Percentiles rank a stretch among this genome's conserved stretches.
Evolutionary conservation across 2,888 invertebrate genomes (phyloP).

Genomic region (Thereva nobilitata): DNA sequence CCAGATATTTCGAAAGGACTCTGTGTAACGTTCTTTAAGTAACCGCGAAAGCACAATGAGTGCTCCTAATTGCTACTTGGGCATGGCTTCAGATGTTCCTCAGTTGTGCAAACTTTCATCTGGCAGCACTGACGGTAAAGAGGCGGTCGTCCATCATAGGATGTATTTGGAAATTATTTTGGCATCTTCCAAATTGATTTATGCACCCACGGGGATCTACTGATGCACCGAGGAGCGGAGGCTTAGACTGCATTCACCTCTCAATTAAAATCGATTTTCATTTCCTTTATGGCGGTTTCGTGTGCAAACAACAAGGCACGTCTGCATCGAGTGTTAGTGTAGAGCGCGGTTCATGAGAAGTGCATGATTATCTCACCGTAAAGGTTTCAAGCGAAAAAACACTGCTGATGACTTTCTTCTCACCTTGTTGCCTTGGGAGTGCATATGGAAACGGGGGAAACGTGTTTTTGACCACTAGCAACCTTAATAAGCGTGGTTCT

Average conservation of each 20-base stretch:
- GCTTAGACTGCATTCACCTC: constrained; percentile 12
- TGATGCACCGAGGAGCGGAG: constrained; percentile 14
- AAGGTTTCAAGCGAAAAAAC: no score
- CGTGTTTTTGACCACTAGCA: no score
- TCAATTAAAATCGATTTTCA: constrained; percentile 36
- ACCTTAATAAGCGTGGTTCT: no score
- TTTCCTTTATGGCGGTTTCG: constrained; percentile 37
- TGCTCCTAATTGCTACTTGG: no score
- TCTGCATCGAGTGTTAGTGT: constrained; percentile 12
- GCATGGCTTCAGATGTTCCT: no score
- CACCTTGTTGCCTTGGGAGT: no score
- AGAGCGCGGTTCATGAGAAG: constrained; percentile 26
- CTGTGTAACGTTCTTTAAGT: no score
- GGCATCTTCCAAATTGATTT: constrained; percentile 30
- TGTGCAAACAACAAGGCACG: constrained; percentile 32
- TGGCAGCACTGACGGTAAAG: background rate
- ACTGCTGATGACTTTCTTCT: no score
- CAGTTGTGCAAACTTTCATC: background rate
- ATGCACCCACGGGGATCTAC: constrained; percentile 14
- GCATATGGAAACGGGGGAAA: no score
- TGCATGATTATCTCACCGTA: constrained; percentile 11
- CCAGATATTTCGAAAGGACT: no score
- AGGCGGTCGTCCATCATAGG: background rate
- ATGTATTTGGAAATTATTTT: constrained; percentile 29
- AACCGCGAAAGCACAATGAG: no score